Evolutionary conservation across 2,888 invertebrate genomes (phyloP), one percentile per base, ranked within the genome.

Genomic region (Thera obeliscata): DNA sequence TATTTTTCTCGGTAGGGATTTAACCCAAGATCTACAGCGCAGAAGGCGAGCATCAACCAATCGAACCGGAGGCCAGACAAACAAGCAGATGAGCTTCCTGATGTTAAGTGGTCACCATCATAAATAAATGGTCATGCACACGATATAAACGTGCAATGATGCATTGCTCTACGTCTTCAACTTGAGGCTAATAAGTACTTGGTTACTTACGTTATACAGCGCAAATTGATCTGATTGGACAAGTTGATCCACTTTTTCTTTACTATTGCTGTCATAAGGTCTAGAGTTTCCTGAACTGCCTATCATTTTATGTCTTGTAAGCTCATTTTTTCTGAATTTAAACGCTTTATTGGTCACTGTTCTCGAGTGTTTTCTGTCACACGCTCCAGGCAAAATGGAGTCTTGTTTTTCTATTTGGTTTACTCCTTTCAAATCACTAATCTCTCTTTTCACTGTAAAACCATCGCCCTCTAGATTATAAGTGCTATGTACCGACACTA

Each of bases 391-490:
- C 35, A 85, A 67, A 63, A 72, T 74, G 66, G 75, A 67, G 70
- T 74, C 74, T 71, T 77, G 76, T 72, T 75, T 82, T 63, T 74
- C 66, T 6, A n/a, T 57, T 64, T 67, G 75, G 71, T 56, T 80
- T 76, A 63, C 69, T 70, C 72, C 7, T 74, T 71, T 70, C 70
- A 41, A 64, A 61, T 69, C 74, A 50, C 74, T 80, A 52, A 83
- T 70, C 66, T 83, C 77, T 70, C 74, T 78, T 74, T 83, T 86
- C 75, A 87, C 80, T 70, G 77, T 72, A 48, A 86, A 71, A 56
- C 73, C 91, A 64, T 85, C 66, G 83, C 90, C 91, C 78, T 80
- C 79, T 86, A 86, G 91, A 84, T 89, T 84, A 22, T 83, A 68
- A 9, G 67, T 74, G 66, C 78, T 85, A 73, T 85, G 78, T 64